Conservation (phyloP, 2,888 invertebrate species). For the Gymnoscelis rufifasciata region DNA sequence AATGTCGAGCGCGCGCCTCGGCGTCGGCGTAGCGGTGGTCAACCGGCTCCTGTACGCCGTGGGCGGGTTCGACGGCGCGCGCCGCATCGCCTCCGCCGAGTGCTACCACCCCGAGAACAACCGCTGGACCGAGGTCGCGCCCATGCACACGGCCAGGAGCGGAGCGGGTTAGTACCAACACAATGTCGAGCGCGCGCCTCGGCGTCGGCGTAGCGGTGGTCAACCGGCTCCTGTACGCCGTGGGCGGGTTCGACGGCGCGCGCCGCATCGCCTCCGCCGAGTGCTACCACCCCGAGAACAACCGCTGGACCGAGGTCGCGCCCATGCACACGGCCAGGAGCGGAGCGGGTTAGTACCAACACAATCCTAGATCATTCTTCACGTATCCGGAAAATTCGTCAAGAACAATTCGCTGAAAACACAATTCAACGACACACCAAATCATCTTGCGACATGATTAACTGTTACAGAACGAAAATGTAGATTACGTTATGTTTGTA, state of each 20-base stretch:
- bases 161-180: no score
- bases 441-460: no score
- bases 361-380: no score
- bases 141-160: conserved; percentile 88
- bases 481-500: no score
- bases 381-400: no score
- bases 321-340: conserved; percentile 89
- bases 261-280: conserved; percentile 88
- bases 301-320: conserved; percentile 90
- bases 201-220: conserved; percentile 90
- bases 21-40: conserved; percentile 88
- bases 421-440: no score
- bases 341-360: conserved; percentile 84
- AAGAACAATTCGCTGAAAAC: no score
- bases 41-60: conserved; percentile 89
- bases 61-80: conserved; percentile 92
- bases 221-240: conserved; percentile 87
- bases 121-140: conserved; percentile 88
- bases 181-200: conserved; percentile 87
- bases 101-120: conserved; percentile 96
- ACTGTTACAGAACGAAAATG: no score
- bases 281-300: conserved; percentile 95
- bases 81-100: conserved; percentile 88
- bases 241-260: conserved; percentile 93
- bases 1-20: conserved; percentile 89